Base-by-base conservation (phyloP, 2,113 vertebrate species). In the Cottus gobio region DNA sequence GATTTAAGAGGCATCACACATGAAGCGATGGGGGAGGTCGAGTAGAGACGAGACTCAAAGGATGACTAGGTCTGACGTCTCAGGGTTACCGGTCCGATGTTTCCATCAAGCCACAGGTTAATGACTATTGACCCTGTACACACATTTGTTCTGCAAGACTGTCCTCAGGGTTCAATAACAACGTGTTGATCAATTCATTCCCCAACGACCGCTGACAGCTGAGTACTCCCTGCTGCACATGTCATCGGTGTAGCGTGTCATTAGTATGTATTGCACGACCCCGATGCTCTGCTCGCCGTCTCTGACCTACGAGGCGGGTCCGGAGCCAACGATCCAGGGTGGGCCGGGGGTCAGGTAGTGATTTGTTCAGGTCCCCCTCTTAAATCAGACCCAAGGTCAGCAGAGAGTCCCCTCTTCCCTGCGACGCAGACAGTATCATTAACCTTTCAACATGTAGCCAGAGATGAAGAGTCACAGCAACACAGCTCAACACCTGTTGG, bases 101-200 rank as follows among this genome's bases (percentile, higher is more conserved):
- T 65, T 66, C 77, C n/a, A 30, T 58, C 57, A 50, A 54, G 54
- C 34, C 6, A 0, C 24, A 78, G 70, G 70, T 82, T 84, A 82
- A 84, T 63, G 52, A 67, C 70, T 70, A 52, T 34, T 57, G 70
- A 81, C 34, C 62, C 22, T 18, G 42, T 46, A 54, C 73, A 56
- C 61, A 42, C 24, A 28, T 4, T 42, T 63, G 18, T 18, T 34
- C 18, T 15, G 11, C 15, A 39, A 77, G 39, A 63, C 30, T 28
- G 57, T 50, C 66, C 18, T 16, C 44, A 42, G 24, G 34, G 54
- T 10, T 52, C 50, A 52, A 63, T n/a, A 64, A 44, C 61, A 60
- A 24, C 5, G 56, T 15, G 20, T 63, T n/a, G 13, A 48, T 57
- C 30, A 28, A 57, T 20, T 48, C 44, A 7, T 71, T 79, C 15